These are phyloP conservation scores for Nothobranchius furzeri DNA, from an alignment of 2,113 vertebrate genomes.

Conservation along the genomic window DNA sequence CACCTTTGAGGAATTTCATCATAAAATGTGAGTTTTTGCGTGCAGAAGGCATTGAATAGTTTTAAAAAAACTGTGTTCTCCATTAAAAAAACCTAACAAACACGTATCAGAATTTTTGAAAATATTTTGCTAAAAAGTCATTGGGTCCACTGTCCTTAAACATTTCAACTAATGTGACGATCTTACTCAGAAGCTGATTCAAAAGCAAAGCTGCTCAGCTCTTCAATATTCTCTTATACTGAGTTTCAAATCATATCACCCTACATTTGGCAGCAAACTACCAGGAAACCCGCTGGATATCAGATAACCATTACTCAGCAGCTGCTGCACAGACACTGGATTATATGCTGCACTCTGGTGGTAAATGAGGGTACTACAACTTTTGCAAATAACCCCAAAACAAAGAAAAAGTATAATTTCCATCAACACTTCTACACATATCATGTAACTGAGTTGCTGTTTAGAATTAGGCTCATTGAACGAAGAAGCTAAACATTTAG, in stretches of 20 bases:
- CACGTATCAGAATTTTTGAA: background rate
- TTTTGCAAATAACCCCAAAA: too few relatives aligned
- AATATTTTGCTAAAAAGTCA: background rate
- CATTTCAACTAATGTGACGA: too few relatives aligned
- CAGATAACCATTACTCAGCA: background rate
- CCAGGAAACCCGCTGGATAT: background rate
- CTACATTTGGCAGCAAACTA: background rate
- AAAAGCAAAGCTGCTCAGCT: too few relatives aligned
- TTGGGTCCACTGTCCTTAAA: too few relatives aligned
- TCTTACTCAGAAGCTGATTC: too few relatives aligned
- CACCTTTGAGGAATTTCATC: background rate
- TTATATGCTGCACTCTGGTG: constrained; percentile 39
- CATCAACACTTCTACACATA: too few relatives aligned
- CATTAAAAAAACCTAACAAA: background rate
- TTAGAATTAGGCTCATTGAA: too few relatives aligned
- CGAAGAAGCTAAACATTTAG: too few relatives aligned
- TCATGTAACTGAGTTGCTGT: too few relatives aligned
- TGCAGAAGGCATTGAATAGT: too few relatives aligned
- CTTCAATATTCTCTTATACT: background rate
- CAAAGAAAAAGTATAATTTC: too few relatives aligned
- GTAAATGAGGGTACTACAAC: constrained; percentile 7
- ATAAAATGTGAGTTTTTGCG: background rate
- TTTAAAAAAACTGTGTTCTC: background rate
- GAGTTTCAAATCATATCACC: background rate
- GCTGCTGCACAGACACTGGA: background rate